Conservation (phyloP, 1,140 invertebrate genomes). For the Chrysomallon squamiferum region DNA sequence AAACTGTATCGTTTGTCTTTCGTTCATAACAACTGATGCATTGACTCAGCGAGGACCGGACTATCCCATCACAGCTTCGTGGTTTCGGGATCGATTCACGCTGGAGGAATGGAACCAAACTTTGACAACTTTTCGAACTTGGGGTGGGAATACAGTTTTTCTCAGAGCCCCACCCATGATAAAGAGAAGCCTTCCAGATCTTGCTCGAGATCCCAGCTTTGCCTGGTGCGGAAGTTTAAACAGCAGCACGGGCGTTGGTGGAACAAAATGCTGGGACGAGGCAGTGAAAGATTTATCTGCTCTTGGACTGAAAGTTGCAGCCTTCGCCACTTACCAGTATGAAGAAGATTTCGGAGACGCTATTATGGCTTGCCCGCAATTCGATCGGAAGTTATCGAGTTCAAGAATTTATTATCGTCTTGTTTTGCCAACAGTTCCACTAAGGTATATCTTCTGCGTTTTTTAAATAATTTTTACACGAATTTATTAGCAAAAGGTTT, state of each 20-base stretch:
- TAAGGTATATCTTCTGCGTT: neutral
- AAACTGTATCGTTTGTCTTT: no score
- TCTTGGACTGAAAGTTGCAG: conserved; percentile 24
- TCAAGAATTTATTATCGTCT: conserved; percentile 40
- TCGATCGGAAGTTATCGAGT: conserved; percentile 31
- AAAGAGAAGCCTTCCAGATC: conserved; percentile 14
- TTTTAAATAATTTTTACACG: no score
- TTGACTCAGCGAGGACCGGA: conserved; percentile 4
- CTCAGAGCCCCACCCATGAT: conserved; percentile 29
- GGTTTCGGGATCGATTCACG: conserved; percentile 36
- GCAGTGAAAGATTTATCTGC: conserved; percentile 26
- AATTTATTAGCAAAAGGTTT: no score
- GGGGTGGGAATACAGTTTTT: conserved; percentile 38
- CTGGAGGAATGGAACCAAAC: conserved; percentile 33
- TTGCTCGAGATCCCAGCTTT: conserved; percentile 29
- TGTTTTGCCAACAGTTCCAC: conserved; percentile 25
- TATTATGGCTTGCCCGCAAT: conserved; percentile 39
- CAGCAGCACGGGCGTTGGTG: conserved; percentile 12
- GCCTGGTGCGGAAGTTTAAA: conserved; percentile 26
- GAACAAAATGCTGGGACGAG: conserved; percentile 31
- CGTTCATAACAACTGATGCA: no score
- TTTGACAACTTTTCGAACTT: conserved; percentile 23
- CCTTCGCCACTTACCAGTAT: conserved; percentile 34
- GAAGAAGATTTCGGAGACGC: conserved; percentile 39
- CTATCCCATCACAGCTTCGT: conserved; percentile 41